phyloP scores from a whole-genome alignment of 2,113 vertebrate species.

The Petrocephalus microphthalmus region DNA sequence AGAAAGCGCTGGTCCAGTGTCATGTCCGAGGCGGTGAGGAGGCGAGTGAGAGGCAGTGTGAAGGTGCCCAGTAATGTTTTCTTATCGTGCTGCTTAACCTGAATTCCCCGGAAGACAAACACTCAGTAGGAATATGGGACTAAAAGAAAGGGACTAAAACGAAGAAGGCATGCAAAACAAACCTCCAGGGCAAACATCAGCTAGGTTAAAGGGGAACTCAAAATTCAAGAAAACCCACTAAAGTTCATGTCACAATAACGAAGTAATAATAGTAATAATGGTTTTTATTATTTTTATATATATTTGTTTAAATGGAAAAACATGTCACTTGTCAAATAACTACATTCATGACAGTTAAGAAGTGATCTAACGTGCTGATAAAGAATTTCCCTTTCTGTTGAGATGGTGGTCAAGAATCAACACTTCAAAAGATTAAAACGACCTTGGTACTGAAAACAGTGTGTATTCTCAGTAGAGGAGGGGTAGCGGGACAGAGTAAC shows the following conservation, averaged over 20 bases:
- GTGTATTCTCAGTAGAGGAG: no score
- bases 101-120: background rate
- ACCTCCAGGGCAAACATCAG: background rate
- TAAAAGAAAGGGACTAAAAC: background rate
- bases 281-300: no score
- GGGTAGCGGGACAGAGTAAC: background rate
- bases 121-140: background rate
- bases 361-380: no score
- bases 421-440: no score
- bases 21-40: slow-evolving; percentile 68
- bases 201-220: background rate
- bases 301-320: no score
- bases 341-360: no score
- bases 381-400: no score
- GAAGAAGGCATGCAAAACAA: background rate
- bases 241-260: background rate
- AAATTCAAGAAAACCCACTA: background rate
- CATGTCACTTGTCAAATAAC: no score
- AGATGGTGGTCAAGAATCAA: no score
- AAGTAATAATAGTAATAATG: no score
- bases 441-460: no score
- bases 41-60: slow-evolving; percentile 65
- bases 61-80: slow-evolving; percentile 72
- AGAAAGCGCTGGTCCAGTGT: slow-evolving; percentile 74
- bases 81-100: slow-evolving; percentile 79